Evolutionary conservation across 2,797 vertebrate genomes (phyloP), one percentile per base, ranked within the genome.

Genomic region (Enteromius trimaculatus): DNA sequence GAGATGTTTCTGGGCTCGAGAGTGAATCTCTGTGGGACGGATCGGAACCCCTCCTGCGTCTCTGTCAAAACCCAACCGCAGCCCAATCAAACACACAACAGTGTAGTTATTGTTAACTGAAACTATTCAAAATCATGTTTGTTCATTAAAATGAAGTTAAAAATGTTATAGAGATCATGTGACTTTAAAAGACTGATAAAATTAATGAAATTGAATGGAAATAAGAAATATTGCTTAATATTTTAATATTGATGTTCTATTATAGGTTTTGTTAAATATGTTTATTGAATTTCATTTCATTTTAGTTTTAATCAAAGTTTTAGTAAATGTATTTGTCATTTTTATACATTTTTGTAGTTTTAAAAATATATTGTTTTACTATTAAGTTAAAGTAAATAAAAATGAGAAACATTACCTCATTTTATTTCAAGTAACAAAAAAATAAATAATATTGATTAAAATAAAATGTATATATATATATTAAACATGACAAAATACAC

Each of bases 1-100:
- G n/a, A 82, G 80, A 82, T 51, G 44, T 66, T 75, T 82, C 62
- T 65, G 71, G 60, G 62, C 64, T 29, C 6, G 3, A 6, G 71
- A 76, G 80, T 1, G 47, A 13, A 4, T 74, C 69, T 70, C 78
- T 58, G 31, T 17, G 11, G 51, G 66, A 71, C 1, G 26, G 31
- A 10, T 58, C 13, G 0, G 5, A 77, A 37, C 16, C 39, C 75
- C 74, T 60, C 34, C 74, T 42, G 74, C 47, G 76, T 60, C 53
- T 68, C 49, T 23, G 39, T 49, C 79, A 60, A 64, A 44, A 47
- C 62, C 44, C 62, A 64, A 79, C 62, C 17, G 62, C 39, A 39
- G 51, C 44, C 29, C 17, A n/a, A 37, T 31, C 21, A 66, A 31
- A 66, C 66, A 23, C 44, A 68, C 77, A 17, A 53, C 17, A 21